Evolutionary conservation across 2,888 invertebrate species (phyloP).

Genomic region (Epirrita christyi): DNA sequence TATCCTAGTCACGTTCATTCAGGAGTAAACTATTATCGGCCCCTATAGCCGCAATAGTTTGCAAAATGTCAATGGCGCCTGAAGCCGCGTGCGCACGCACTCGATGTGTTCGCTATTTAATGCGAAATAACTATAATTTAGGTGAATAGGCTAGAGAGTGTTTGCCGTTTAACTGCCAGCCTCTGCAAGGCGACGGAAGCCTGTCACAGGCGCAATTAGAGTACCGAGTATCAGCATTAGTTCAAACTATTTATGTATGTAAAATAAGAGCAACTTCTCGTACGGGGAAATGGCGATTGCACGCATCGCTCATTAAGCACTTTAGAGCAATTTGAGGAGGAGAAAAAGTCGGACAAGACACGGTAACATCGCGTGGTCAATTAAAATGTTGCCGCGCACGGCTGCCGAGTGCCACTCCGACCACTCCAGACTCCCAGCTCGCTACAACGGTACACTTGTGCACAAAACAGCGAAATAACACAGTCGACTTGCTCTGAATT

Average conservation of each 20-base stretch:
- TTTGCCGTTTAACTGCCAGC: constrained; percentile 71
- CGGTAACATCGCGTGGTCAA: constrained; percentile 82
- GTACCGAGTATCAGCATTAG: constrained; percentile 83
- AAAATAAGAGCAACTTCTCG: constrained; percentile 80
- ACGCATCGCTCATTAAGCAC: constrained; percentile 85
- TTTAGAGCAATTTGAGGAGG: constrained; percentile 82
- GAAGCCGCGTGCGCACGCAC: constrained; percentile 70
- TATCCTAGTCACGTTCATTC: constrained; percentile 43
- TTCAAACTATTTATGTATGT: constrained; percentile 84
- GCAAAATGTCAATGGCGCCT: constrained; percentile 69
- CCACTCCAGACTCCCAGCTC: constrained; percentile 15
- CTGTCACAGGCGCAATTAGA: constrained; percentile 83
- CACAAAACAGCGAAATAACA: constrained; percentile 59
- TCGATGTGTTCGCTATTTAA: constrained; percentile 74
- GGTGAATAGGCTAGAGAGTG: constrained; percentile 47
- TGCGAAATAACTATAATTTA: constrained; percentile 81
- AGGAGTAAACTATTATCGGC: constrained; percentile 44
- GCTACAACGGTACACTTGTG: constrained; percentile 41
- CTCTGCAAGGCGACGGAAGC: constrained; percentile 79
- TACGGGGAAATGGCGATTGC: constrained; percentile 83
- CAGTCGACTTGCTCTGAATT: constrained; percentile 64
- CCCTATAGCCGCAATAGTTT: constrained; percentile 40
- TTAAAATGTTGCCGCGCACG: constrained; percentile 78
- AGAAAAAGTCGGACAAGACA: constrained; percentile 80
- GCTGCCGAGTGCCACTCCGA: constrained; percentile 60